Evolutionary conservation across 92 coral and sea anemone species (phyloP).

Genomic region (Pocillopora meandrina): DNA sequence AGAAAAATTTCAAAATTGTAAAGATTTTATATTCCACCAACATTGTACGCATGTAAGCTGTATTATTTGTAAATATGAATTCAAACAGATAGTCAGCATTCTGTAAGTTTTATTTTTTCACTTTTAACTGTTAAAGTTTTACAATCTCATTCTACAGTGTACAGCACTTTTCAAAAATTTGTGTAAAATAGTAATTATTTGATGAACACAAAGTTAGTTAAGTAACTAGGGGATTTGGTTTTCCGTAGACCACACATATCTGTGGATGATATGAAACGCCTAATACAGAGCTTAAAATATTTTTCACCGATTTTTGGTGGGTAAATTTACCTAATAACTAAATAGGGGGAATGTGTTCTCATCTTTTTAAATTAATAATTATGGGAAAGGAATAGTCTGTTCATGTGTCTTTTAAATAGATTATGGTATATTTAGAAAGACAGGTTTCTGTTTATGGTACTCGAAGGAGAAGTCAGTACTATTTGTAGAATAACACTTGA

Average conservation of each 20-base stretch:
- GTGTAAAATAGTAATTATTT: conserved; percentile 5
- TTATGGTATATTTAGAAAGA: no score
- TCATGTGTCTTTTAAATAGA: no score
- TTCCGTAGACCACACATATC: background rate
- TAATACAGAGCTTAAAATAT: background rate
- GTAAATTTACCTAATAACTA: background rate
- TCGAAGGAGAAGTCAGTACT: no score
- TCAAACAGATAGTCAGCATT: background rate
- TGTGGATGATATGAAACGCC: background rate
- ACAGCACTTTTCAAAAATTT: conserved; percentile 18
- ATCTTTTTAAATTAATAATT: no score
- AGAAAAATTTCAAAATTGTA: conserved; percentile 6
- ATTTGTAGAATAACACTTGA: no score
- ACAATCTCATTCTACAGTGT: background rate
- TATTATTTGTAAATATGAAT: background rate
- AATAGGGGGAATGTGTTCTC: no score
- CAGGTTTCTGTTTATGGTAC: no score
- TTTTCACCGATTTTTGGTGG: background rate
- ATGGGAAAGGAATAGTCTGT: no score
- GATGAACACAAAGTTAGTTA: background rate
- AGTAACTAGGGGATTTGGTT: background rate
- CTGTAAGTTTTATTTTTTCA: conserved; percentile 12
- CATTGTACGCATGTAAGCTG: background rate
- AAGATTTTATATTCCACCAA: conserved; percentile 7
- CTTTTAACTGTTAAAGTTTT: background rate